These are phyloP conservation scores for Oscheius sp. DNA, from an alignment of 2,888 invertebrate genomes.

Conservation along the genomic window DNA sequence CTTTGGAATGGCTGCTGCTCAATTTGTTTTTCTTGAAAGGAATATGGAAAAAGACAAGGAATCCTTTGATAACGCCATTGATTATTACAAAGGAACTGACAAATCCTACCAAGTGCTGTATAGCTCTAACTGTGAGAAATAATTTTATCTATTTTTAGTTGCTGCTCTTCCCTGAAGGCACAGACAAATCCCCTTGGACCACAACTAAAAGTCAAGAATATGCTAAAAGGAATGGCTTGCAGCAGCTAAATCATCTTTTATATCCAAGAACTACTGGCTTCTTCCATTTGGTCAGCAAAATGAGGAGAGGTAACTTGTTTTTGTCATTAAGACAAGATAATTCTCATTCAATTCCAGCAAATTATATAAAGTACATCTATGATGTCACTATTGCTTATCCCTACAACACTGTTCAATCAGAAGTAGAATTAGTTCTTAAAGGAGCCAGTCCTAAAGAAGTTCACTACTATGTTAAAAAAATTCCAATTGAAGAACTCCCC, in stretches of 20 bases:
- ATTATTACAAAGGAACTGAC: conserved; percentile 79
- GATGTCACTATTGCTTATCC: conserved; percentile 88
- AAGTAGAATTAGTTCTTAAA: conserved; percentile 77
- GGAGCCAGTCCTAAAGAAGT: conserved; percentile 82
- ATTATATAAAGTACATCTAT: conserved; percentile 81
- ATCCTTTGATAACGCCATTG: conserved; percentile 78
- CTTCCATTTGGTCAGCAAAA: conserved; percentile 73
- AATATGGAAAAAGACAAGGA: conserved; percentile 82
- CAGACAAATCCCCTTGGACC: conserved; percentile 81
- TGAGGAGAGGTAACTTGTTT: conserved; percentile 72
- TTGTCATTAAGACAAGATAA: neutral
- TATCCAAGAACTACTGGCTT: conserved; percentile 87
- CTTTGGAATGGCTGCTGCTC: conserved; percentile 85
- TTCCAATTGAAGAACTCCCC: conserved; percentile 66
- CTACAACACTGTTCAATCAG: conserved; percentile 80
- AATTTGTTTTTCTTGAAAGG: conserved; percentile 84
- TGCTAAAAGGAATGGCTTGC: conserved; percentile 71
- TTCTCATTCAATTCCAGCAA: conserved; percentile 73
- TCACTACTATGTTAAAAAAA: conserved; percentile 79
- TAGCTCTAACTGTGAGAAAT: too few relatives aligned
- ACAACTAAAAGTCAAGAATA: conserved; percentile 73
- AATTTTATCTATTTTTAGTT: conserved; percentile 74
- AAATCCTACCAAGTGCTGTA: conserved; percentile 73
- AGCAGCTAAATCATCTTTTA: conserved; percentile 79
- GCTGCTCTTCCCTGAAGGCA: conserved; percentile 86